These are phyloP conservation scores for Percopsis transmontana DNA, from an alignment of 2,113 vertebrate genomes.

Conservation along the genomic window DNA sequence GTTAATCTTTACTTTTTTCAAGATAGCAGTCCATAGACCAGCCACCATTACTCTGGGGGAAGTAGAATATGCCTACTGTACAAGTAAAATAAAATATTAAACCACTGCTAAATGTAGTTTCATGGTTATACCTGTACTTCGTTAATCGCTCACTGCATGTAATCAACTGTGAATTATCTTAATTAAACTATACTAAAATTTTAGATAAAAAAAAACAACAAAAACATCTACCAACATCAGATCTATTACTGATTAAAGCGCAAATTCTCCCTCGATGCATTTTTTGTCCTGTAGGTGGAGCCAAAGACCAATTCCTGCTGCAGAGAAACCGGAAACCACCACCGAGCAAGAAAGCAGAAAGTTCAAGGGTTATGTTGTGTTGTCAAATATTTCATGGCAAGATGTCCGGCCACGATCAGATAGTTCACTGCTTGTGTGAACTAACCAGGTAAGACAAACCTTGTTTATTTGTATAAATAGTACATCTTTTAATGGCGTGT, in stretches of 20 bases:
- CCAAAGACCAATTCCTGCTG: neutral
- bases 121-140: too few species aligned
- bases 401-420: slow-evolving; percentile 76
- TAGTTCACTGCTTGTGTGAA: slow-evolving; percentile 74
- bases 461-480: too few species aligned
- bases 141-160: too few species aligned
- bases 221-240: too few species aligned
- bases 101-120: too few species aligned
- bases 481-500: too few species aligned
- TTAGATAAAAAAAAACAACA: too few species aligned
- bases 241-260: neutral
- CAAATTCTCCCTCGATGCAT: neutral
- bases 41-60: neutral
- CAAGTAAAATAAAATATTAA: too few species aligned
- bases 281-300: slow-evolving; percentile 35
- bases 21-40: slow-evolving; percentile 38
- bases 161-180: too few species aligned
- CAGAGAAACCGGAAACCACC: neutral
- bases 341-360: slow-evolving; percentile 12
- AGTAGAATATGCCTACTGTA: too few species aligned
- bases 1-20: slow-evolving; percentile 71
- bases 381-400: slow-evolving; percentile 40
- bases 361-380: slow-evolving; percentile 30
- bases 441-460: slow-evolving; percentile 64
- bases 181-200: too few species aligned